Evolutionary conservation across 2,797 vertebrate genomes (phyloP), one percentile per base, ranked within the genome.

Genomic region (Megaceryle alcyon): DNA sequence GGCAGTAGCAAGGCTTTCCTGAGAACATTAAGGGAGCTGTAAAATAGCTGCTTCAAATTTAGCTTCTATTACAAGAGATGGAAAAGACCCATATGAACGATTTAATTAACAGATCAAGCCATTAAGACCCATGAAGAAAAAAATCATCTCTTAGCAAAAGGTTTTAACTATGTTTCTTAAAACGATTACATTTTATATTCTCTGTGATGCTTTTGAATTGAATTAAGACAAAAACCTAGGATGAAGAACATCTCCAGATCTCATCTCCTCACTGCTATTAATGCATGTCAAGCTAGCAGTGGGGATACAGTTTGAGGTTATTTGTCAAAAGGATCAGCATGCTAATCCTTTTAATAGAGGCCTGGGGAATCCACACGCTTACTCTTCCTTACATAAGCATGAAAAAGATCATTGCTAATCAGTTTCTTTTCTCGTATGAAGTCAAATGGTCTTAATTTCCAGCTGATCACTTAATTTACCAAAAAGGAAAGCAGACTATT

Each of bases 11-110:
- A 78, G 70, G 70, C 60, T 91, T 96, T 96, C 82, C 65, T 56
- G 43, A 53, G 71, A 94, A 79, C 1, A 2, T 37, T 23, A 46
- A 64, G 48, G 49, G 61, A 88, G 80, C 49, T 86, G 72, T 82
- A 84, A 92, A 95, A 92, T 86, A 88, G 49, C 88, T 71, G 37
- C 90, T 90, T 86, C 70, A 81, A 84, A 86, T 82, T 78, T 41
- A 65, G n/a, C 46, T 90, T 59, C 85, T 86, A 14, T 86, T 81
- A 78, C 0, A 76, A 28, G 18, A 90, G 39, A 86, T 17, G 26
- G 73, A 83, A 92, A 76, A 92, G 79, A 86, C 72, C 77, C 48
- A 7, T 76, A 72, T 60, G 35, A 92, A 82, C 54, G 57, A 70
- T 28, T 89, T 68, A 88, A 80, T 95, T 93, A 95, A 85, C 48